Conservation (phyloP, 2,888 invertebrate genomes). For the Erannis defoliaria region DNA sequence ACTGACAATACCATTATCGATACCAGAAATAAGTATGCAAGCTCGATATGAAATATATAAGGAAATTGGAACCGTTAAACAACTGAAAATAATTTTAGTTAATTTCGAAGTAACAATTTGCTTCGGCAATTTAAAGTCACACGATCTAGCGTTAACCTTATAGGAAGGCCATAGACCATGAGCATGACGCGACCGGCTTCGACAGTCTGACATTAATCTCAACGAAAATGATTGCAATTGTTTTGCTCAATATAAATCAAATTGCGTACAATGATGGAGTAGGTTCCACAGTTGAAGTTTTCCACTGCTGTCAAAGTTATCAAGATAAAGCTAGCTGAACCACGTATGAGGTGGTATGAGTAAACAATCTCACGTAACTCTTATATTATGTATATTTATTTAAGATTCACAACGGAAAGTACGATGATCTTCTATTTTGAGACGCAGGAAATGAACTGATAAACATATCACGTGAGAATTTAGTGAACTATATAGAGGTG, state of each 20-base stretch:
- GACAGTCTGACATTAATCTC: slow-evolving; percentile 24
- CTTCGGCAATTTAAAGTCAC: slow-evolving; percentile 34
- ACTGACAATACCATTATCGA: slow-evolving; percentile 9
- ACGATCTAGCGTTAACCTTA: slow-evolving; percentile 36
- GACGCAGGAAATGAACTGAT: slow-evolving; percentile 30
- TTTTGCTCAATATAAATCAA: slow-evolving; percentile 20
- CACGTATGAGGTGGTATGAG: background rate
- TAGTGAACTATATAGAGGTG: slow-evolving; percentile 18
- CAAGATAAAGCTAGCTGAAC: slow-evolving; percentile 33
- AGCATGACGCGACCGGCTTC: slow-evolving; percentile 26
- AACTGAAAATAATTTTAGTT: slow-evolving; percentile 1
- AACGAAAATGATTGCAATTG: slow-evolving; percentile 21
- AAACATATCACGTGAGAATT: slow-evolving; percentile 31
- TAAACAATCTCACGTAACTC: no score
- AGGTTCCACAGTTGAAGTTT: slow-evolving; percentile 31
- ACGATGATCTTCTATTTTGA: slow-evolving; percentile 19
- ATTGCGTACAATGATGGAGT: slow-evolving; percentile 21
- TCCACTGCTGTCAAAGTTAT: slow-evolving; percentile 49
- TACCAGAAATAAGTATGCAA: background rate
- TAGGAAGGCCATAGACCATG: slow-evolving; percentile 30
- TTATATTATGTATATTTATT: background rate
- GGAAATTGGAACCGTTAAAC: slow-evolving; percentile 33
- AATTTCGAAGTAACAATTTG: slow-evolving; percentile 34
- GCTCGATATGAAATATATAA: slow-evolving; percentile 9
- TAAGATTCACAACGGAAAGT: slow-evolving; percentile 15